These are phyloP conservation scores for Xenus cinereus DNA, from an alignment of 2,113 vertebrate genomes.

Conservation along the genomic window DNA sequence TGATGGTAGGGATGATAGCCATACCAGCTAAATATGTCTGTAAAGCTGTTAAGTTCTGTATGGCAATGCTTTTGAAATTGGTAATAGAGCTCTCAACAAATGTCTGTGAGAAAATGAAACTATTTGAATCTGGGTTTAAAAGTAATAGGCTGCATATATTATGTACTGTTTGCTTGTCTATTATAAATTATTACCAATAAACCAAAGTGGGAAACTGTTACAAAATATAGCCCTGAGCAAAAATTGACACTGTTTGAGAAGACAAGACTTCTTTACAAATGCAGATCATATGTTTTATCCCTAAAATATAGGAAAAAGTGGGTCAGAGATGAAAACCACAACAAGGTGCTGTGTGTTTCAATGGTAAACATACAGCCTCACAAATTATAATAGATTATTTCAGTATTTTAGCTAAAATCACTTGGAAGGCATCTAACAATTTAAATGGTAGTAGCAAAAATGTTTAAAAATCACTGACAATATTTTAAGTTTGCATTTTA, in stretches of 20 bases:
- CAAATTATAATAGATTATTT: background rate
- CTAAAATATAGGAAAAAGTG: slow-evolving; percentile 52
- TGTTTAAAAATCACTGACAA: slow-evolving; percentile 5
- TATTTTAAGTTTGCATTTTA: background rate
- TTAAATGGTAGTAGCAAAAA: background rate
- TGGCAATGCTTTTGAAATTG: slow-evolving; percentile 6
- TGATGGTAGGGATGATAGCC: background rate
- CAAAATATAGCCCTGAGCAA: slow-evolving; percentile 43
- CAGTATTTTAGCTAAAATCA: background rate
- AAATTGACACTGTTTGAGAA: background rate
- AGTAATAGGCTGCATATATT: background rate
- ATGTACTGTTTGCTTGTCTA: slow-evolving; percentile 11
- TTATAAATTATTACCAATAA: slow-evolving; percentile 61
- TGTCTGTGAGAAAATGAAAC: slow-evolving; percentile 41
- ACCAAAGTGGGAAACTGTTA: slow-evolving; percentile 39
- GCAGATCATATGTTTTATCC: background rate
- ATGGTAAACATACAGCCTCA: background rate
- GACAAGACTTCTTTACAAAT: slow-evolving; percentile 10
- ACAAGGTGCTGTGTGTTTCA: background rate
- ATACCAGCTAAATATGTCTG: background rate
- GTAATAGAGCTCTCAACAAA: background rate
- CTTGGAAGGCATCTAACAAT: background rate
- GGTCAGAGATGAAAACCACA: slow-evolving; percentile 42
- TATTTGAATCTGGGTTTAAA: background rate
- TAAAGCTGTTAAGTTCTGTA: background rate